A percentile compares a stretch with the other conserved stretches of the same genome.
phyloP scores from a whole-genome alignment of 2,888 invertebrate species.

The Pegoplata infirma region DNA sequence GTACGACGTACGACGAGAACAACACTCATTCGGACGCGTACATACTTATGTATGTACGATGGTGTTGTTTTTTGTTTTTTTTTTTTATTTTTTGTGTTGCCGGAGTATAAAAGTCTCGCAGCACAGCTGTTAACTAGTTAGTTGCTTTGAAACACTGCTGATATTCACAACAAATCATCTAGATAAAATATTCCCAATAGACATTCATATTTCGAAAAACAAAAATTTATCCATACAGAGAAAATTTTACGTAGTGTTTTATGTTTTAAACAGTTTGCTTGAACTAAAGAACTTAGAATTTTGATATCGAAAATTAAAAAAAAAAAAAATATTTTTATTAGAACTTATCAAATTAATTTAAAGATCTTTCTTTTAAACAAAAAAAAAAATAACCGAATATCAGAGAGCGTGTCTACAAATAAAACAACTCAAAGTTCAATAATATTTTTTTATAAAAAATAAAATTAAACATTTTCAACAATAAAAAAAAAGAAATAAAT shows the following conservation, averaged over 20 bases:
- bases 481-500: no score
- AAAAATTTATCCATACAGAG: not conserved
- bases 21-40: not conserved
- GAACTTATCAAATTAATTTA: not conserved
- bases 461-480: not conserved
- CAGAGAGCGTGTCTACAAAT: slow-evolving; percentile 55
- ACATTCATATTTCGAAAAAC: not conserved
- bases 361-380: no score
- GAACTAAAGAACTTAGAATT: slow-evolving; percentile 25
- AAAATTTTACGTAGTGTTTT: slow-evolving; percentile 19
- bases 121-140: slow-evolving; percentile 57
- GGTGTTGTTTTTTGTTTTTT: slow-evolving; percentile 3
- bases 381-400: slow-evolving; percentile 42
- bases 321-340: no score
- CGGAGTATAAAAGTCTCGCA: slow-evolving; percentile 57
- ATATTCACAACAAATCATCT: slow-evolving; percentile 52
- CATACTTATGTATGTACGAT: slow-evolving; percentile 17
- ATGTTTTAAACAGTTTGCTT: not conserved
- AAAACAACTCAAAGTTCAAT: slow-evolving; percentile 50
- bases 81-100: not conserved
- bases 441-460: not conserved
- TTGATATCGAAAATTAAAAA: slow-evolving; percentile 1
- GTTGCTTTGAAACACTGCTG: slow-evolving; percentile 61
- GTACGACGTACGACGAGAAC: slow-evolving; percentile 14
- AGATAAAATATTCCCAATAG: not conserved